phyloP scores from a whole-genome alignment of 2,797 vertebrate species.

The Siniperca obscura region DNA sequence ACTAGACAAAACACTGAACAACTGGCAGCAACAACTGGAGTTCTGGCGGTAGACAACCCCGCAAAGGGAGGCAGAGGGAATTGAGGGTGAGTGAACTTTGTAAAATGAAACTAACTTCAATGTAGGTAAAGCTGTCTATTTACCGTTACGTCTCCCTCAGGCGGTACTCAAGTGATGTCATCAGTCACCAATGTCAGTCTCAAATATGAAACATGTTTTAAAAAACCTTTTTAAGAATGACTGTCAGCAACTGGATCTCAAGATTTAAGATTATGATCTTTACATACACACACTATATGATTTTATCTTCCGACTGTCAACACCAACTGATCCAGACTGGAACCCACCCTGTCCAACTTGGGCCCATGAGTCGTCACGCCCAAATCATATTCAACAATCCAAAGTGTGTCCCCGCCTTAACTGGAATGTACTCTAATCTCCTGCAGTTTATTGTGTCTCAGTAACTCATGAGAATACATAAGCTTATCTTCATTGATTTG shows the following conservation, averaged over 20 bases:
- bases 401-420: background rate
- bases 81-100: background rate
- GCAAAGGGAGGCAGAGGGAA: background rate
- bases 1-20: background rate
- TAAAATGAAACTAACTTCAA: background rate
- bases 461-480: background rate
- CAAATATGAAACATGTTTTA: background rate
- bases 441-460: background rate
- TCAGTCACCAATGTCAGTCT: too few species aligned
- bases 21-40: too few species aligned
- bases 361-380: background rate
- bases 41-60: too few species aligned
- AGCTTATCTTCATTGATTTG: conserved; percentile 7
- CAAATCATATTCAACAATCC: background rate
- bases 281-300: background rate
- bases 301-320: background rate
- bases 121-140: background rate
- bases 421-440: background rate
- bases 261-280: background rate
- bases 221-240: background rate
- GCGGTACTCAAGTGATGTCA: background rate
- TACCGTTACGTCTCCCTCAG: background rate
- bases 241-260: background rate
- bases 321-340: background rate
- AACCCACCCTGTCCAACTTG: background rate